Base-by-base conservation (phyloP, 2,888 invertebrate species). In the Rhamnusium bicolor region DNA sequence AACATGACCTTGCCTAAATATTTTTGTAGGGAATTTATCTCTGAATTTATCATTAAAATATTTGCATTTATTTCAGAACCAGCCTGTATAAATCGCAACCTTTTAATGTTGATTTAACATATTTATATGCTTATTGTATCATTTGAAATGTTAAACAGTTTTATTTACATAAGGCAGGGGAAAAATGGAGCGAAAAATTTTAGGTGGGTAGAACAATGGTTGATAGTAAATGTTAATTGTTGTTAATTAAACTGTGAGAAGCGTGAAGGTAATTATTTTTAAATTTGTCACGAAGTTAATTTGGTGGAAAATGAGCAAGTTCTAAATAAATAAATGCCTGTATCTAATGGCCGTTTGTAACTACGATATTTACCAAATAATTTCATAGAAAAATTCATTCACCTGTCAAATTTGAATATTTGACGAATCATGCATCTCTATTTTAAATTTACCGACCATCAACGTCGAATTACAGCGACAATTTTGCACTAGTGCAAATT, bases 111-210 rank as follows among this genome's bases (percentile, higher is more conserved):
- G 2, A 7, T n/a, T n/a, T n/a, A n/a, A n/a, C n/a, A n/a, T 53
- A 53, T 19, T 10, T 8, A 19, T 19, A 19, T 53, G 19, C 18
- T 54, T 27, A 56, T 16, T 40, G 32, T 16, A 19, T 58, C 58
- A 32, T 58, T 29, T 58, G 32, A 29, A 58, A 58, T 58, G 58
- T 58, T 24, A 32, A 32, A 24, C 7, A 16, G 58, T 58, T 58
- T 18, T 7, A 32, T 58, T 32, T 10, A 10, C 58, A 58, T 29
- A 58, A 14, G 14, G 19, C 7, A 29, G 29, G 29, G 32, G 27
- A 14, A 58, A 58, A 58, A 58, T 58, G 32, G 58, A 58, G 10
- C 32, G 58, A 58, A 29, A 58, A 24, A 32, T 58, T 58, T 14
- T 32, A 12, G 10, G 58, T 58, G 32, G 32, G 32, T 16, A 58